Base-by-base conservation (phyloP, 1,140 invertebrate species). In the Zelostemma sp. region DNA sequence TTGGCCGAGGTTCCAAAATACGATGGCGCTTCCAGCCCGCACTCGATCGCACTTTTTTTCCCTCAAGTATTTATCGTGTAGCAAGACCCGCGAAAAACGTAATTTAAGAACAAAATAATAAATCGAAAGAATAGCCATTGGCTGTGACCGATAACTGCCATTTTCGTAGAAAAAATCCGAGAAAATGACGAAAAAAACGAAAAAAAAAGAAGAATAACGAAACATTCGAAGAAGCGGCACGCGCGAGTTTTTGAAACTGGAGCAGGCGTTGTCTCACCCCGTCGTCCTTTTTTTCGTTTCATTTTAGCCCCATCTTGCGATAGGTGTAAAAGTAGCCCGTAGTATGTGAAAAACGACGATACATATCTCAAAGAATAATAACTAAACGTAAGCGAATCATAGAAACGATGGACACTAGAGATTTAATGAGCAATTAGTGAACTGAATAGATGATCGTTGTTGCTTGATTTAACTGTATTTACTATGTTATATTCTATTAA, bases 281-380 rank as follows among this genome's bases (percentile, higher is more conserved):
- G 33, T 19, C 40, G 38, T 54, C 14, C 50, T 21, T 28, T 50
- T 28, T 31, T 15, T 17, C 11, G 3, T 25, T 35, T n/a, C 11
- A 5, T 35, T 35, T 35, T n/a, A 25, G 31, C 56, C 45, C 18
- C 15, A 18, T 33, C 35, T 49, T 41, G 43, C 31, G 43, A 47
- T 43, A 46, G 43, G 54, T 67, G 48, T 67, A 66, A 46, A 69
- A 40, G 71, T 69, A 72, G 33, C 21, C 63, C 33, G 66, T 67
- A 73, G 64, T 63, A 68, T 72, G 61, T 70, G 68, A 70, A 76
- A 82, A 73, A 82, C 78, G 82, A 85, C 83, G 84, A 85, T 85
- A 85, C 84, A 85, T 85, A 85, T 85, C 84, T 84, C 80, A 82
- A 80, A 85, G 79, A 83, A 85, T 85, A 85, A 85, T 85, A 85